Conservation (phyloP, 2,113 vertebrate species). For the Fregetta grallaria region DNA sequence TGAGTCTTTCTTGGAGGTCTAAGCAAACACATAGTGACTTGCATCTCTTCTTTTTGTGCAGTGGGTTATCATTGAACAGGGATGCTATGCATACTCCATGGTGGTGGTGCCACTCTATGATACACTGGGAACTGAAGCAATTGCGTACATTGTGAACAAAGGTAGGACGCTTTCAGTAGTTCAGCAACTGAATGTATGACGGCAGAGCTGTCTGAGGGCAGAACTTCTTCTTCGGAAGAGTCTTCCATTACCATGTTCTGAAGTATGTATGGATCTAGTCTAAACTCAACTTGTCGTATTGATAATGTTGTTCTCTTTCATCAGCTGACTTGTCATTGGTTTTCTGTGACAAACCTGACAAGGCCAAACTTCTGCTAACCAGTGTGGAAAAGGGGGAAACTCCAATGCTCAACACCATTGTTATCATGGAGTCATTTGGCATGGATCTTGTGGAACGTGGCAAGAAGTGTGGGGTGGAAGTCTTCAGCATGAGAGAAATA, state of each 20-base stretch:
- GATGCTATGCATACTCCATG: conserved; percentile 91
- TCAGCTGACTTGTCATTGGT: conserved; percentile 83
- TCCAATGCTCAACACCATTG: conserved; percentile 77
- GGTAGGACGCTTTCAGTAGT: conserved; percentile 69
- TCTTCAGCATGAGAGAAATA: conserved; percentile 83
- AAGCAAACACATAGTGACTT: background rate
- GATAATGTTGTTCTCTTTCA: background rate
- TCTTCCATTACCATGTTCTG: background rate
- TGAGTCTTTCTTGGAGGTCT: background rate
- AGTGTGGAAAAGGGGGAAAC: conserved; percentile 75
- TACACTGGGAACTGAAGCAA: conserved; percentile 89
- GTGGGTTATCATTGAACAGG: conserved; percentile 94
- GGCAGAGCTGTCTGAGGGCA: background rate
- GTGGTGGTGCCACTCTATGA: conserved; percentile 94
- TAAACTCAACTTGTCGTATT: background rate
- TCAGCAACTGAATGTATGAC: background rate
- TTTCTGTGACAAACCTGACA: conserved; percentile 90
- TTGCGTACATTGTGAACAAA: conserved; percentile 87
- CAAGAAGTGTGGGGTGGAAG: conserved; percentile 80
- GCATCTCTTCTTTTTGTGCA: conserved; percentile 45
- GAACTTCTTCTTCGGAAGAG: background rate
- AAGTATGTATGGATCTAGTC: background rate
- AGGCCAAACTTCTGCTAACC: conserved; percentile 82
- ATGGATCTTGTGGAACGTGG: conserved; percentile 79
- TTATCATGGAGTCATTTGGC: conserved; percentile 86